Evolutionary conservation across 2,797 vertebrate genomes (phyloP).

Genomic region (Pseudochaenichthys georgianus): DNA sequence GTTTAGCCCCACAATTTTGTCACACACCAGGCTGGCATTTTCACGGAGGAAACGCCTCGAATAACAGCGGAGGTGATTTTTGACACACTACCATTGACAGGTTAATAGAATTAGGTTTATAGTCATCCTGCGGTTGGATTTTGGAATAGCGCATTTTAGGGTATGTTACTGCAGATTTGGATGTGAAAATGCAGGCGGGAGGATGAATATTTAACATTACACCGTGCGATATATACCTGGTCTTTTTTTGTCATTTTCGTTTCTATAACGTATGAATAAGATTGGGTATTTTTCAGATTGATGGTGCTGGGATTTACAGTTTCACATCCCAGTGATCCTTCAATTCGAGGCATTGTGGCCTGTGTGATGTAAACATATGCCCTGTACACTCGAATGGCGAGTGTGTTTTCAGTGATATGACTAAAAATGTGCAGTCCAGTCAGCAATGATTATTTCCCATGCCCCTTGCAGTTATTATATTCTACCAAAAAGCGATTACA

Average conservation of each 20-base stretch:
- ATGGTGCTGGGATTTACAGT: slow-evolving; percentile 15
- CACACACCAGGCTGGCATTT: slow-evolving; percentile 61
- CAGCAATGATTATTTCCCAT: not conserved
- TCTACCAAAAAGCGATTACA: slow-evolving; percentile 9
- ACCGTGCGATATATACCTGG: slow-evolving; percentile 9
- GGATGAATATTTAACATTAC: slow-evolving; percentile 46
- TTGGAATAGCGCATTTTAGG: slow-evolving; percentile 71
- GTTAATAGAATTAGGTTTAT: not conserved
- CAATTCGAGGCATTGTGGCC: slow-evolving; percentile 57
- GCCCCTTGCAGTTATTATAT: slow-evolving; percentile 10
- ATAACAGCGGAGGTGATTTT: slow-evolving; percentile 32
- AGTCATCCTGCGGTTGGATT: slow-evolving; percentile 39
- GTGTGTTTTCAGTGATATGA: slow-evolving; percentile 24
- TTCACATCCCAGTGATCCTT: slow-evolving; percentile 24
- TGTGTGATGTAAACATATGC: slow-evolving; percentile 69
- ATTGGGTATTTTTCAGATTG: slow-evolving; percentile 1
- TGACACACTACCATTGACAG: slow-evolving; percentile 18
- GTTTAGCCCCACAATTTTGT: slow-evolving; percentile 62
- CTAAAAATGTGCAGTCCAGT: slow-evolving; percentile 20
- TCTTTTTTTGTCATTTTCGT: not conserved
- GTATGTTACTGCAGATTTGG: slow-evolving; percentile 67
- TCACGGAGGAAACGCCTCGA: slow-evolving; percentile 76
- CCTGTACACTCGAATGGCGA: slow-evolving; percentile 27
- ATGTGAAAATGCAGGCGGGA: slow-evolving; percentile 52
- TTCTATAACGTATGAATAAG: not conserved